Conservation (phyloP, 2,888 invertebrate genomes). For the Phorcus lineatus region DNA sequence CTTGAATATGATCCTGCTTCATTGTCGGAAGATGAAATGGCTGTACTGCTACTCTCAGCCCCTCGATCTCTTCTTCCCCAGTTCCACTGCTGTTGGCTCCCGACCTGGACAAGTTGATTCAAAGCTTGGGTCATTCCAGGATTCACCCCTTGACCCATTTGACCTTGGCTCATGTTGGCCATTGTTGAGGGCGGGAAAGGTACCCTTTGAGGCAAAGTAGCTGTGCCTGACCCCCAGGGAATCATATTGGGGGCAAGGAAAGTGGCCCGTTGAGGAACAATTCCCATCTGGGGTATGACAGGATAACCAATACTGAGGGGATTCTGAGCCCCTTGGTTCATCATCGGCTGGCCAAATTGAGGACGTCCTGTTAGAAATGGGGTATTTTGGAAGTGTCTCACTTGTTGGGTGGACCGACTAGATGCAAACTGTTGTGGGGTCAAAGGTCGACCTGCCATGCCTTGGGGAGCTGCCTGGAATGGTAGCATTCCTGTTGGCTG, state of each 20-base stretch:
- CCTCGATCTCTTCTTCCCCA: background rate
- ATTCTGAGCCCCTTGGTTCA: background rate
- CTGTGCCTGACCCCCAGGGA: slow-evolving; percentile 14
- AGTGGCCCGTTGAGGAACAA: background rate
- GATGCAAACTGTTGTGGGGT: background rate
- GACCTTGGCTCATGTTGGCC: background rate
- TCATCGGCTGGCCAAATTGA: background rate
- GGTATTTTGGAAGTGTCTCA: background rate
- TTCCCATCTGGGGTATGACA: background rate
- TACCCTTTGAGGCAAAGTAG: background rate
- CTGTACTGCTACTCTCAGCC: background rate
- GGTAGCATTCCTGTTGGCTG: background rate
- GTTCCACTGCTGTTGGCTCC: background rate
- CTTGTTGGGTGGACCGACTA: background rate
- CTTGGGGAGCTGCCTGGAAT: background rate
- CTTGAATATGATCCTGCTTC: background rate
- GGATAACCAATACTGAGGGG: background rate
- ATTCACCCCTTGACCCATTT: background rate
- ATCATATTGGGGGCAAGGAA: slow-evolving; percentile 3
- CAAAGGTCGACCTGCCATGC: background rate
- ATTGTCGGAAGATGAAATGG: background rate
- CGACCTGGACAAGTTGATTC: background rate
- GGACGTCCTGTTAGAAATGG: background rate
- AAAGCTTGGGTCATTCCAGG: background rate
- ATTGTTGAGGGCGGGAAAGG: background rate